Evolutionary conservation across 2,888 invertebrate genomes (phyloP).

Genomic region (Noctuana brunneofusca): DNA sequence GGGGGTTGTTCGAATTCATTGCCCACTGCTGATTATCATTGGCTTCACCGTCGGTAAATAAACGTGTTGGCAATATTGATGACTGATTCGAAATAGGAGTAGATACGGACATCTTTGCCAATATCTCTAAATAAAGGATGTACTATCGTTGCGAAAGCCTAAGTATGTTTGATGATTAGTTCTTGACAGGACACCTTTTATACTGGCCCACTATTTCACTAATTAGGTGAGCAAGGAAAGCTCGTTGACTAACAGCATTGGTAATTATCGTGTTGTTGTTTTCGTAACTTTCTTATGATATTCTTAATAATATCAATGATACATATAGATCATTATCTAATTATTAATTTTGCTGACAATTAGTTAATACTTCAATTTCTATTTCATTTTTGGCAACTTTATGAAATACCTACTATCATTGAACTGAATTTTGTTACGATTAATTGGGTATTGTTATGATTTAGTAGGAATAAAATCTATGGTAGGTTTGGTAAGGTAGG

Average conservation of each 20-base stretch:
- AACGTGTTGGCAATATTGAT: constrained; percentile 31
- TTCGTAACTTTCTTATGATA: constrained; percentile 18
- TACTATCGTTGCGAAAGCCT: constrained; percentile 49
- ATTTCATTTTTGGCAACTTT: neutral
- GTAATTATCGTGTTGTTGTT: constrained; percentile 28
- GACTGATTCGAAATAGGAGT: constrained; percentile 39
- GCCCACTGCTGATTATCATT: constrained; percentile 45
- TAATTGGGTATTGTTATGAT: too few relatives aligned
- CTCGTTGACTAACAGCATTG: constrained; percentile 37
- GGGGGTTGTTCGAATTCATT: constrained; percentile 37
- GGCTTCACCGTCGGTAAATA: constrained; percentile 39
- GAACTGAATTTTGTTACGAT: too few relatives aligned
- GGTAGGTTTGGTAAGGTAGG: too few relatives aligned
- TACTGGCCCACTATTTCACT: constrained; percentile 47
- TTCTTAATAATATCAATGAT: neutral
- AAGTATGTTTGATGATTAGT: constrained; percentile 47
- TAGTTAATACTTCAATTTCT: too few relatives aligned
- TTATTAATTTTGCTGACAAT: neutral
- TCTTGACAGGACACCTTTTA: constrained; percentile 50
- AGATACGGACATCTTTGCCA: constrained; percentile 40
- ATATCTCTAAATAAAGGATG: constrained; percentile 35
- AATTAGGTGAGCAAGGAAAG: constrained; percentile 34
- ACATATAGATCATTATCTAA: constrained; percentile 1
- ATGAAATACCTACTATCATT: too few relatives aligned
- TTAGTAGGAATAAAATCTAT: too few relatives aligned